Evolutionary conservation across 2,888 invertebrate species (phyloP).

Genomic region (Lypha dubia): DNA sequence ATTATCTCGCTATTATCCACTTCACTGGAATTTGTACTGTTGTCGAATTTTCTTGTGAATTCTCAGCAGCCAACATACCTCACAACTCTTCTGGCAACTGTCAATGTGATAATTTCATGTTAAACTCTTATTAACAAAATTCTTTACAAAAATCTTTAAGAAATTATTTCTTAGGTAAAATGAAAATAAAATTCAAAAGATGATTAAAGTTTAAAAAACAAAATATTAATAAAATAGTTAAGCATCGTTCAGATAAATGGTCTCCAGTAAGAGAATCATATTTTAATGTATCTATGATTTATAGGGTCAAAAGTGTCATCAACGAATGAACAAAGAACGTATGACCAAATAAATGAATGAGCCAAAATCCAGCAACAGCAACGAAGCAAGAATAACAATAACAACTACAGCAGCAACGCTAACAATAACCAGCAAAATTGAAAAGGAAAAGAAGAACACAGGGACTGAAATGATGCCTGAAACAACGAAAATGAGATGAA

Average conservation of each 20-base stretch:
- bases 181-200: not conserved
- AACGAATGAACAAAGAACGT: constrained; percentile 71
- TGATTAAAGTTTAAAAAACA: constrained; percentile 30
- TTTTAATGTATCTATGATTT: constrained; percentile 76
- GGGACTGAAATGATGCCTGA: constrained; percentile 60
- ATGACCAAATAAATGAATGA: constrained; percentile 43
- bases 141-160: not conserved
- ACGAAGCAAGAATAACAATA: constrained; percentile 12
- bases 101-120: not conserved
- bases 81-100: no score
- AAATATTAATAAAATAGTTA: constrained; percentile 54
- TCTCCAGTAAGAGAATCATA: constrained; percentile 56
- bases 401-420: not conserved
- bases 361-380: constrained; percentile 38
- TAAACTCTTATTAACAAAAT: not conserved
- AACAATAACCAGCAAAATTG: constrained; percentile 25
- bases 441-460: constrained; percentile 40
- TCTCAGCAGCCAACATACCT: no score
- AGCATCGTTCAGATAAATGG: constrained; percentile 61
- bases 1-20: no score
- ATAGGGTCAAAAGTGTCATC: constrained; percentile 78
- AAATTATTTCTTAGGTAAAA: not conserved
- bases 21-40: no score
- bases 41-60: no score
- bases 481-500: constrained; percentile 71